Base-by-base conservation (phyloP, 92 coral and sea anemone genomes). In the Porites evermanni region DNA sequence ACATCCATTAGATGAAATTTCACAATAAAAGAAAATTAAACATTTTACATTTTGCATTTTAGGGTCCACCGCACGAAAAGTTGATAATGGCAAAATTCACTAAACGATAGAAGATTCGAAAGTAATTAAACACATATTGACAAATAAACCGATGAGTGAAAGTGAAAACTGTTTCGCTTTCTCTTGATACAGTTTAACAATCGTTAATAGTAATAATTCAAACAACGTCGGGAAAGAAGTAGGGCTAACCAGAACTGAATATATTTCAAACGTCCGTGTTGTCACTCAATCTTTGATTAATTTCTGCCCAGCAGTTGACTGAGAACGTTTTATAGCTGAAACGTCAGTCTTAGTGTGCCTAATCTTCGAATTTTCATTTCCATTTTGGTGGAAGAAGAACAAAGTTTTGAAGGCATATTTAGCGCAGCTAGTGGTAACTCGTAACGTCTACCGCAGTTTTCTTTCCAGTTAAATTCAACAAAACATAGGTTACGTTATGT, bases 1-100 rank as follows among this genome's bases (percentile, higher is more conserved):
- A 38, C 32, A 47, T 71, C 79, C 70, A 82, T 82, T 72, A 47
- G 72, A 72, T 72, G 72, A 82, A 73, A 44, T 82, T 80, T 82
- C 24, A 61, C 47, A 50, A 64, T 38, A 38, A 58, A 72, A 9
- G 61, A 58, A 53, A 70, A 26, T 79, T 79, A 56, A 69, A 70
- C 26, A 32, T 60, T 67, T 80, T 69, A 14, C 54, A 8, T 72
- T 51, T 71, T 51, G 52, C 12, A 7, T 7, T 63, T 79, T 64
- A 79, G 72, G 60, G 83, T 47, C 83, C 83, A 60, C 72, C 67
- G 60, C 32, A 64, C 24, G 20, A 53, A 70, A 69, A 54, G 63
- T 60, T 59, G 61, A 32, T 60, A 29, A 60, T 47, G 18, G 63
- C 12, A 80, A 69, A 69, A 23, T 47, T 47, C 58, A 29, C 78